phyloP scores from a whole-genome alignment of 1,140 invertebrate genomes.

The Hyposmocoma kahamanoa region DNA sequence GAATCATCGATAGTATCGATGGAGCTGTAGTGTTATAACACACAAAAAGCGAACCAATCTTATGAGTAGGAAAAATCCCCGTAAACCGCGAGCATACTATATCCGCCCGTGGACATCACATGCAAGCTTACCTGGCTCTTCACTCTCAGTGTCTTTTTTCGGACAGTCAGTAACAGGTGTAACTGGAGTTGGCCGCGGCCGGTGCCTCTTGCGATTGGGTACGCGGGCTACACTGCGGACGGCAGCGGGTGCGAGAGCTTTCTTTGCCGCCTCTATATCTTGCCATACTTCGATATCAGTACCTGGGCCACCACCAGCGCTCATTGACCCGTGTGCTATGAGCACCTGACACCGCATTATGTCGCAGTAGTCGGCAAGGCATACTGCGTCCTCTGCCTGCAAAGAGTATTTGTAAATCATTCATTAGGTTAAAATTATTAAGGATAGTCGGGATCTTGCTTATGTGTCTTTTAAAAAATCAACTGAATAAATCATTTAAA shows the following conservation, averaged over 20 bases:
- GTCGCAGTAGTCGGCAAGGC: slow-evolving; percentile 94
- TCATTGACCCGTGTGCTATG: slow-evolving; percentile 79
- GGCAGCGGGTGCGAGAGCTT: slow-evolving; percentile 77
- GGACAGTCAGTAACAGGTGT: slow-evolving; percentile 43
- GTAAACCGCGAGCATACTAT: too few species aligned
- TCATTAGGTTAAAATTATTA: too few species aligned
- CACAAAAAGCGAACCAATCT: too few species aligned
- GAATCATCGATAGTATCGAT: too few species aligned
- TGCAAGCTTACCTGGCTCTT: slow-evolving; percentile 31
- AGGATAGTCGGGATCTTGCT: too few species aligned
- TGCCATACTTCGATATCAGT: slow-evolving; percentile 85
- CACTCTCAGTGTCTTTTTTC: slow-evolving; percentile 26
- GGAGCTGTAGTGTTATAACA: too few species aligned
- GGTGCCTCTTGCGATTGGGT: slow-evolving; percentile 22
- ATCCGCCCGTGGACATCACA: too few species aligned
- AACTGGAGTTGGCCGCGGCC: slow-evolving; percentile 13
- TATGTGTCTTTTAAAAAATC: too few species aligned
- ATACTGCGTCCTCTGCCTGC: slow-evolving; percentile 91
- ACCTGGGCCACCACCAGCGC: slow-evolving; percentile 75
- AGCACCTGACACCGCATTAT: slow-evolving; percentile 95
- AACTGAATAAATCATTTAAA: too few species aligned
- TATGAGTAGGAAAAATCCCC: too few species aligned
- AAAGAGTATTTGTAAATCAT: too few species aligned
- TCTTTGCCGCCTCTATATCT: slow-evolving; percentile 79
- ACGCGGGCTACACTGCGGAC: slow-evolving; percentile 51